Conservation (phyloP, 2,113 vertebrate genomes). For the Chamaetylas fuelleborni region DNA sequence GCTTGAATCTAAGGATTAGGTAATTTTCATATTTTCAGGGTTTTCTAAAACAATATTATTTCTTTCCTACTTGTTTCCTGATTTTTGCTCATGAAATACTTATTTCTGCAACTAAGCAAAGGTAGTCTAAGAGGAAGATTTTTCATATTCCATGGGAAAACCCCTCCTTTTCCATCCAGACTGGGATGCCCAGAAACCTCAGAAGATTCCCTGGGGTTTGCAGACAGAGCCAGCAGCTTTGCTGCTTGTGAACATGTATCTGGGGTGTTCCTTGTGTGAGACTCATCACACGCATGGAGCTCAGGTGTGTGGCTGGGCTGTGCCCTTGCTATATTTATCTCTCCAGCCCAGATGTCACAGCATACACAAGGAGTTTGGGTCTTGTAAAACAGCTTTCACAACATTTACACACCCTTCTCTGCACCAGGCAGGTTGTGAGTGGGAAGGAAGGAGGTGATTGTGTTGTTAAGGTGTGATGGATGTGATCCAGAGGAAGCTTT, state of each 20-base stretch:
- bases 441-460: background rate
- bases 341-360: background rate
- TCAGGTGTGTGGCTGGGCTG: background rate
- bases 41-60: background rate
- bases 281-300: background rate
- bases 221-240: background rate
- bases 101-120: background rate
- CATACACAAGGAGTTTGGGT: background rate
- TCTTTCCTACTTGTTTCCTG: background rate
- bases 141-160: background rate
- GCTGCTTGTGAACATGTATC: accelerated
- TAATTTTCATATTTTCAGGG: background rate
- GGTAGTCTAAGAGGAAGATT: background rate
- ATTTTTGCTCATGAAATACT: background rate
- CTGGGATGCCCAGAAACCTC: background rate
- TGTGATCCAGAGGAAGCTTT: background rate
- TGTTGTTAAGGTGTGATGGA: background rate
- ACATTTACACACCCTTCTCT: background rate
- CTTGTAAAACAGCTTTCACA: background rate
- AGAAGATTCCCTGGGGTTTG: background rate
- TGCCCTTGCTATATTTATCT: background rate
- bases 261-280: background rate
- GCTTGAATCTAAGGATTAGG: constrained; percentile 3
- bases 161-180: background rate
- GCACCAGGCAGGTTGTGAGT: background rate